A percentile compares a stretch with the other conserved stretches of the same genome.
phyloP scores from a whole-genome alignment of 35 echinoderm and acorn worm species.

The Eucidaris tribuloides region DNA sequence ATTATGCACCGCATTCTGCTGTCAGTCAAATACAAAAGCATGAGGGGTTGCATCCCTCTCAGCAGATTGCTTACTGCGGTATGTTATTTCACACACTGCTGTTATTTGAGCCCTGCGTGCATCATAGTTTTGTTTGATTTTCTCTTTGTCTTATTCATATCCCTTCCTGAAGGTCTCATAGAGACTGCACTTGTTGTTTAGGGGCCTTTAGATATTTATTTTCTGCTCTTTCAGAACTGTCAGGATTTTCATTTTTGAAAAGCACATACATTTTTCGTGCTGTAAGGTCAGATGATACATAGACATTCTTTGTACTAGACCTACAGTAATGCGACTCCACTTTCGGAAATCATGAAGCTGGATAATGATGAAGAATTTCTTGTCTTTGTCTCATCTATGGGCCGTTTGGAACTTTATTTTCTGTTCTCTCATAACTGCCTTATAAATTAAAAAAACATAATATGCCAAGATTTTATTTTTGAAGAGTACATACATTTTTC shows the following conservation, averaged over 20 bases:
- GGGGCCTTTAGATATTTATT: constrained; percentile 46
- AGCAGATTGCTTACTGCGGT: background rate
- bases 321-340: constrained; percentile 58
- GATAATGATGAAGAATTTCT: too few relatives aligned
- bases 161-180: background rate
- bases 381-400: too few relatives aligned
- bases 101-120: background rate
- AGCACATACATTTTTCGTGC: constrained; percentile 15
- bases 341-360: constrained; percentile 40
- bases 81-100: constrained; percentile 5
- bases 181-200: constrained; percentile 47
- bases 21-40: constrained; percentile 32
- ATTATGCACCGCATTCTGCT: too few relatives aligned
- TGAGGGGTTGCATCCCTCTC: background rate
- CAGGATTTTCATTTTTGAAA: constrained; percentile 26
- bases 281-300: constrained; percentile 36
- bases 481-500: too few relatives aligned
- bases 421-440: too few relatives aligned
- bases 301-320: background rate
- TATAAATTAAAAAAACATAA: too few relatives aligned
- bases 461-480: too few relatives aligned
- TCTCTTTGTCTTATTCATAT: background rate
- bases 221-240: constrained; percentile 27
- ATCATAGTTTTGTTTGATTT: background rate
- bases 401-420: too few relatives aligned